A percentile compares a stretch with the other conserved stretches of the same genome.
Evolutionary conservation across 2,888 invertebrate genomes (phyloP).

Genomic region (Monochamus alternatus): DNA sequence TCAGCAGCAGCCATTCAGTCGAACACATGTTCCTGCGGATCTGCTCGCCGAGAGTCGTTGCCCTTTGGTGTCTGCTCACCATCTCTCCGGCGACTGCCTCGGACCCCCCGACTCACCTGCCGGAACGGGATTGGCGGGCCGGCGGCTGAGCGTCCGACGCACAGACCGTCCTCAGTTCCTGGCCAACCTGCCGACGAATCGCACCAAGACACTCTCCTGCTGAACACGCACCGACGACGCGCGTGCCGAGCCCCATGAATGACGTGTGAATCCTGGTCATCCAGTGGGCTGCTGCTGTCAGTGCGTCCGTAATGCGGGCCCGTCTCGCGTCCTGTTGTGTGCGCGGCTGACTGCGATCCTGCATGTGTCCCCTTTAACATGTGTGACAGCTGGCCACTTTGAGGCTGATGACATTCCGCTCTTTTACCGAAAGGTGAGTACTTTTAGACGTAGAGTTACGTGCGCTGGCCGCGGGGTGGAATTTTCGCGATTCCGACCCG

Average conservation of each 20-base stretch:
- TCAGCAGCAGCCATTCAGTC: conserved; percentile 38
- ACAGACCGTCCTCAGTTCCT: conserved; percentile 59
- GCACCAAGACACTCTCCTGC: conserved; percentile 29
- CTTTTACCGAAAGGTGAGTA: conserved; percentile 63
- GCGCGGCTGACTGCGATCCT: conserved; percentile 45
- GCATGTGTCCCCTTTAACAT: conserved; percentile 57
- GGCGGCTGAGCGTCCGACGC: conserved; percentile 62
- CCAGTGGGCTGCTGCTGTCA: conserved; percentile 55
- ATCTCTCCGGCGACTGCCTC: conserved; percentile 55
- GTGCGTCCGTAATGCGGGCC: conserved; percentile 60
- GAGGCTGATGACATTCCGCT: conserved; percentile 63
- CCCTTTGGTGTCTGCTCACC: conserved; percentile 65
- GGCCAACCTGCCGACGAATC: conserved; percentile 55
- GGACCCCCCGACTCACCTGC: conserved; percentile 64
- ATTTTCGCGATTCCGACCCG: background rate
- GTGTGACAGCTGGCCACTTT: conserved; percentile 53
- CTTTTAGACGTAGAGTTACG: conserved; percentile 15
- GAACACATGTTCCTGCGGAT: conserved; percentile 61
- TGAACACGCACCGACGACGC: conserved; percentile 15
- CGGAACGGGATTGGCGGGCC: conserved; percentile 66
- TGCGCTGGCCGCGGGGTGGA: background rate
- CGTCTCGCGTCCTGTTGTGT: conserved; percentile 56
- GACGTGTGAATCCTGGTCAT: conserved; percentile 24
- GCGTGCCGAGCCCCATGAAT: conserved; percentile 28
- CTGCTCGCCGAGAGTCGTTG: conserved; percentile 64